Base-by-base conservation (phyloP, 1,140 invertebrate genomes). In the Drosophila kanapiae region DNA sequence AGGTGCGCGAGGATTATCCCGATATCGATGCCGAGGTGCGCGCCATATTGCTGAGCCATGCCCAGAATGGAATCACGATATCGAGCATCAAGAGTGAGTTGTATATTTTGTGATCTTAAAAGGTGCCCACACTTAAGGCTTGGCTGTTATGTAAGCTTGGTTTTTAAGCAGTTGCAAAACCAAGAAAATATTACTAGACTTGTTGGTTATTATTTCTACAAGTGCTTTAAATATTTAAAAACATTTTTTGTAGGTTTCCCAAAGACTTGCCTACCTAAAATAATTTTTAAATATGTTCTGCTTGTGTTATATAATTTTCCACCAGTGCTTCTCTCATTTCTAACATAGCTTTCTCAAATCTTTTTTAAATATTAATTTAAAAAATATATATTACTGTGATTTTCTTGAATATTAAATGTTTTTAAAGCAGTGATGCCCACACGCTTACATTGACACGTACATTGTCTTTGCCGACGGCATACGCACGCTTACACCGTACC, bases 11-110 rank as follows among this genome's bases (percentile, higher is more conserved):
- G 10, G 91, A 92, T 16, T 58, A 79, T 70, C 91, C 91, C 38
- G 88, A 92, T n/a, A 80, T 92, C 14, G 86, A 92, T 76, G 49
- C 47, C 33, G 91, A 91, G 72, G 75, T 92, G 53, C 86, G 91
- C 38, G 79, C 78, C 63, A 92, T 92, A 75, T 65, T 92, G 56
- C 63, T 91, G 38, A 77, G 74, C 64, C 77, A 91, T 77, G 91
- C 91, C 75, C 91, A 92, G 71, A 80, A 86, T 65, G 91, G 91
- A 42, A 78, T 88, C 56, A 92, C 91, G 77, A 92, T 92, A 75
- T 81, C 92, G 54, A 78, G 69, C 59, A 91, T 92, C 43, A 88
- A 87, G 69, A 80, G 91, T 92, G 74, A 80, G 23, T 6, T 6
- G 7, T 16, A 47, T 47, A 42, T n/a, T 37, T 7, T 2, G 16